A percentile compares a stretch with the other conserved stretches of the same genome.
Evolutionary conservation across 2,113 vertebrate genomes (phyloP).

Genomic region (Drymodes brunneopygia): DNA sequence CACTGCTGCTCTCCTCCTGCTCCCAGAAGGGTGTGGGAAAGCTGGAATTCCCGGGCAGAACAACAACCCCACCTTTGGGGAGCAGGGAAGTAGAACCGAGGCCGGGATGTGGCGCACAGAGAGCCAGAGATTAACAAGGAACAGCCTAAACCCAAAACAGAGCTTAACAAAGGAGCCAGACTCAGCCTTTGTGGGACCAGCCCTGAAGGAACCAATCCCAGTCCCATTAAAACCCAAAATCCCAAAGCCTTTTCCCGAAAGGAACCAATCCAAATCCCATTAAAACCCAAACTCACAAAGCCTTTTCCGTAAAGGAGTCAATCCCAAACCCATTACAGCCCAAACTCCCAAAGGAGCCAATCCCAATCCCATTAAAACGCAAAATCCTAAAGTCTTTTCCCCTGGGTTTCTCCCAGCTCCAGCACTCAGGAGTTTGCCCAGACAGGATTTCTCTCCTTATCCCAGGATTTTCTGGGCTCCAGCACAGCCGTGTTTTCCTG

Average conservation of each 20-base stretch:
- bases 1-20: background rate
- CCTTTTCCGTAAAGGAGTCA: background rate
- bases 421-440: background rate
- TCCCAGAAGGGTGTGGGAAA: background rate
- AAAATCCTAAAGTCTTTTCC: background rate
- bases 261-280: background rate
- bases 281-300: background rate
- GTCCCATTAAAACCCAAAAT: background rate
- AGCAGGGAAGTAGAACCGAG: background rate
- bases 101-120: background rate
- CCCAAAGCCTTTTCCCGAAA: background rate
- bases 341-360: background rate
- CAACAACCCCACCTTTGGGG: background rate
- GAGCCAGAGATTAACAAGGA: background rate
- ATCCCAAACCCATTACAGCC: background rate
- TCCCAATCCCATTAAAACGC: background rate
- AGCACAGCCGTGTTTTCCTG: background rate
- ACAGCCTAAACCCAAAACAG: background rate
- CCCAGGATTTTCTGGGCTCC: accelerated
- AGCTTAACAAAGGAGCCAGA: background rate
- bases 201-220: background rate
- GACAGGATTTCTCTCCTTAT: background rate
- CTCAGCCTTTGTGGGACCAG: background rate
- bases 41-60: background rate
- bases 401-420: background rate